Percentiles rank a stretch among this genome's conserved stretches.
These are phyloP conservation scores for Lordiphosa andalusiaca DNA, from an alignment of 2,888 invertebrate species.

Conservation along the genomic window DNA sequence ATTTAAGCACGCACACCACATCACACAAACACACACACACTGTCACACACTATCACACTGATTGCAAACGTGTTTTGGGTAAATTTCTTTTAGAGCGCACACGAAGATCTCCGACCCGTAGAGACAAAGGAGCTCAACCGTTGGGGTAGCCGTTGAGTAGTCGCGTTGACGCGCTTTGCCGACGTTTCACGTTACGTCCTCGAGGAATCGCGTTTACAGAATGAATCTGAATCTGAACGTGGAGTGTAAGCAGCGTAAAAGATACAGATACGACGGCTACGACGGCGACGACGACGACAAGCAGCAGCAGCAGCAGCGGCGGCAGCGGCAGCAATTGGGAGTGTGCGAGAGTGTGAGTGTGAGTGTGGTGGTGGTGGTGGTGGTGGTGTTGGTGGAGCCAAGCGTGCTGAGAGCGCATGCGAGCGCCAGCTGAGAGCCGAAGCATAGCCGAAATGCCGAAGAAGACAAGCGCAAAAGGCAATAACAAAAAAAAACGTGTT, in stretches of 20 bases:
- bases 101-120: constrained; percentile 4
- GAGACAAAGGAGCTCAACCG: constrained; percentile 28
- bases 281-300: constrained; percentile 29
- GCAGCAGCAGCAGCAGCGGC: constrained; percentile 52
- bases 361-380: constrained; percentile 17
- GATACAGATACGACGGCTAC: constrained; percentile 66
- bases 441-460: constrained; percentile 37
- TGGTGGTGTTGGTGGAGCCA: constrained; percentile 24
- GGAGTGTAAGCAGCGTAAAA: constrained; percentile 80
- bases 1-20: constrained; percentile 61
- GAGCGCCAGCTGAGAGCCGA: constrained; percentile 61
- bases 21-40: constrained; percentile 23
- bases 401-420: constrained; percentile 64
- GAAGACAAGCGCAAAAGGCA: constrained; percentile 62
- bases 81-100: constrained; percentile 4
- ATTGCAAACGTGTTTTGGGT: constrained; percentile 14
- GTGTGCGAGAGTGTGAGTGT: constrained; percentile 24
- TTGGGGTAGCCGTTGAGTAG: constrained; percentile 37
- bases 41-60: constrained; percentile 25
- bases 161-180: constrained; percentile 73
- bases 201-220: constrained; percentile 81
- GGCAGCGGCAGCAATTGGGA: constrained; percentile 48
- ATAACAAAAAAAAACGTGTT: constrained; percentile 65
- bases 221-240: constrained; percentile 80
- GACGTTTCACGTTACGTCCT: constrained; percentile 80